Base-by-base conservation (phyloP, 2,113 vertebrate genomes). In the Labrus mixtus region DNA sequence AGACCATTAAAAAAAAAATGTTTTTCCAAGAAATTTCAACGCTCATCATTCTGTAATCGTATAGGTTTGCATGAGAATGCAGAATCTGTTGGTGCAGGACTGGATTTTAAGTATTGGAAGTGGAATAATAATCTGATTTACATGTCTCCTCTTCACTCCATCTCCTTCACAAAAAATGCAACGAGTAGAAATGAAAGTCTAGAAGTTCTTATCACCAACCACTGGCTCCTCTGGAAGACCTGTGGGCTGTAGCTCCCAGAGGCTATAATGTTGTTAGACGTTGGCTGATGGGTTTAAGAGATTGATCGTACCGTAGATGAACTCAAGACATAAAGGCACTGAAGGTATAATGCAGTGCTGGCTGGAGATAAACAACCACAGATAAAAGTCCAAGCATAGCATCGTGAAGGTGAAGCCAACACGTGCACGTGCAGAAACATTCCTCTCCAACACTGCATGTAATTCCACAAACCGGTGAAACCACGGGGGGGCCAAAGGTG, bases 401-500 rank as follows among this genome's bases (percentile, higher is more conserved):
- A 68, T 57, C 19, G 37, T 2, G 11, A 15, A 46, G n/a, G n/a
- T 6, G 33, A 60, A 36, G 2, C 17, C 36, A 41, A 22, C 3
- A 1, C 4, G 12, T 12, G 20, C 3, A 1, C 4, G 16, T 12
- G 29, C 22, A 20, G 8, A 63, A 13, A 54, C 20, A 55, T 72
- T 55, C 43, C 9, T 64, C 20, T 15, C 1, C 17, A 48, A 22
- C 54, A 48, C 37, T 54, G 25, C 29, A 62, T 65, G 23, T 43
- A 36, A 71, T 60, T 54, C 50, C 41, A 55, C 16, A 54, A 76
- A 61, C 23, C 3, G 8, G 17, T 50, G 11, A 39, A 61, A 81
- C 19, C 37, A 64, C n/a, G n/a, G n/a, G 1, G 25, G 50, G 79
- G 61, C 8, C 68, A 74, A 79, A 65, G 72, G 72, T 64, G 67